A percentile compares a stretch with the other conserved stretches of the same genome.
Evolutionary conservation across 2,797 vertebrate species (phyloP).

Genomic region (Sebastes alutus): DNA sequence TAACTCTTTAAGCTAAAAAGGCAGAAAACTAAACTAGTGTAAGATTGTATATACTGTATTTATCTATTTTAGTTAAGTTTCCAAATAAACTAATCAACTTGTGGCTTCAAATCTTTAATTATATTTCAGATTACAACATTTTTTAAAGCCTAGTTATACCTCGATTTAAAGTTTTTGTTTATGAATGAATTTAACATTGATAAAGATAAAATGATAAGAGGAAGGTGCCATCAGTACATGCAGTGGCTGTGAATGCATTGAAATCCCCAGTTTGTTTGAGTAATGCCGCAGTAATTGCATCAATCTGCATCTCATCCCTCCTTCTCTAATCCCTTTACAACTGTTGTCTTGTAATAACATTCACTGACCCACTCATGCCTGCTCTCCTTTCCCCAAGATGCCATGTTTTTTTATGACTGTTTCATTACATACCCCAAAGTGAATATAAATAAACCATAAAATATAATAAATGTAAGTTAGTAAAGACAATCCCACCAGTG

Average conservation of each 20-base stretch:
- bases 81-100: background rate
- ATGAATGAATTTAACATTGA: background rate
- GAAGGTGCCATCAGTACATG: background rate
- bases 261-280: constrained; percentile 22
- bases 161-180: background rate
- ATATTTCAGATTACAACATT: background rate
- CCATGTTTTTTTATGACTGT: background rate
- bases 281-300: constrained; percentile 40
- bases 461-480: background rate
- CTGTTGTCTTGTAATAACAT: constrained; percentile 55
- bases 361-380: constrained; percentile 40
- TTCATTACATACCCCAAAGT: background rate
- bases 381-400: background rate
- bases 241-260: background rate
- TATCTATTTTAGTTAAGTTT: background rate
- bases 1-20: background rate
- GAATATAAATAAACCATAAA: background rate
- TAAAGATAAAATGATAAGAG: background rate
- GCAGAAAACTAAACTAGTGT: background rate
- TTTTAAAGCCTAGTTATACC: background rate
- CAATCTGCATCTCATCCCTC: constrained; percentile 59
- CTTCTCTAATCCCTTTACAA: constrained; percentile 49
- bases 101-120: background rate
- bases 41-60: background rate
- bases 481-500: background rate